Percentiles rank a stretch among this genome's conserved stretches.
Conservation (phyloP, 2,888 invertebrate species). For the Morpho achilles region DNA sequence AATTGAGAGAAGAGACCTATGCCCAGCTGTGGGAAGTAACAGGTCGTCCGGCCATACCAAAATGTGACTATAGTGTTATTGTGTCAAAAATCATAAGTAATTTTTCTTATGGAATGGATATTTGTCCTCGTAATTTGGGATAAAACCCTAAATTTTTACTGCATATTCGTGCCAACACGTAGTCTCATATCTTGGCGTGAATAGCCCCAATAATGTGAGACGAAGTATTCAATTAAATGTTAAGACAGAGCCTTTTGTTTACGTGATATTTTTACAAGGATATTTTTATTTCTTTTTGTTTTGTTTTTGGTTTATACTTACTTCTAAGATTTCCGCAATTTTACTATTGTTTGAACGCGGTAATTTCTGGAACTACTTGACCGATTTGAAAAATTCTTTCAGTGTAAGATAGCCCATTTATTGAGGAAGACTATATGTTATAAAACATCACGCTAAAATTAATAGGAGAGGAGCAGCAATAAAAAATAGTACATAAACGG, state of each 20-base stretch:
- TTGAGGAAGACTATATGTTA: too few species aligned
- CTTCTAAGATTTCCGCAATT: not conserved
- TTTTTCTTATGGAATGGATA: constrained; percentile 1
- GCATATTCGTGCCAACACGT: constrained; percentile 14
- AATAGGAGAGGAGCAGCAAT: too few species aligned
- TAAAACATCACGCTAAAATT: too few species aligned
- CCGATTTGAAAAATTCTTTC: too few species aligned
- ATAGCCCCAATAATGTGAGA: constrained; percentile 9
- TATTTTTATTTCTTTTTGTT: not conserved
- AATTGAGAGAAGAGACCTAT: too few species aligned
- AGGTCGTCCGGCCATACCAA: too few species aligned
- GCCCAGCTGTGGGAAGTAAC: too few species aligned
- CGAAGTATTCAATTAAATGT: constrained; percentile 8
- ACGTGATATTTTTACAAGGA: not conserved
- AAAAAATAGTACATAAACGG: too few species aligned
- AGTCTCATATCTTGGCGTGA: constrained; percentile 13
- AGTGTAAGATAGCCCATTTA: too few species aligned
- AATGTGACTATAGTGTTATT: not conserved
- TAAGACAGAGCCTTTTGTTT: constrained; percentile 1
- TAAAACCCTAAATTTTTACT: constrained; percentile 6
- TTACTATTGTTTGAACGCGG: not conserved
- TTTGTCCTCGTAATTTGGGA: constrained; percentile 11
- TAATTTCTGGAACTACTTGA: not conserved
- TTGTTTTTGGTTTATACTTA: not conserved
- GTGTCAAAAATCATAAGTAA: constrained; percentile 5